A percentile compares a stretch with the other conserved stretches of the same genome.
These are phyloP conservation scores for zebrafish (Danio rerio) DNA, from an alignment of 2,113 vertebrate genomes.

Conservation along the genomic window GRCz12tu NC_133185.1:32429001-32429500, in stretches of 20 bases:
- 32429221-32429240: constrained; percentile 53
- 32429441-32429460: too few relatives aligned
- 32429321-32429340: too few relatives aligned
- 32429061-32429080: constrained; percentile 64
- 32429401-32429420: too few relatives aligned
- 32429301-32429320: too few relatives aligned
- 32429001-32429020: constrained; percentile 72
- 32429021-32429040: constrained; percentile 50
- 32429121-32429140: constrained; percentile 6
- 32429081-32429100: constrained; percentile 37
- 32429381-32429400: too few relatives aligned
- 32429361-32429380: too few relatives aligned
- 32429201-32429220: constrained; percentile 5
- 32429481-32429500: too few relatives aligned
- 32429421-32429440: too few relatives aligned
- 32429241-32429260: constrained; percentile 5
- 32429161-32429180: background rate
- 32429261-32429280: too few relatives aligned
- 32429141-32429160: constrained; percentile 46
- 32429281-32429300: too few relatives aligned
- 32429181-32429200: constrained; percentile 26
- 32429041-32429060: constrained; percentile 64
- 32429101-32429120: constrained; percentile 37
- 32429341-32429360: too few relatives aligned
- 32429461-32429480: too few relatives aligned